Conservation (phyloP, 2,113 vertebrate genomes). For the Telmatochromis brichardi region DNA sequence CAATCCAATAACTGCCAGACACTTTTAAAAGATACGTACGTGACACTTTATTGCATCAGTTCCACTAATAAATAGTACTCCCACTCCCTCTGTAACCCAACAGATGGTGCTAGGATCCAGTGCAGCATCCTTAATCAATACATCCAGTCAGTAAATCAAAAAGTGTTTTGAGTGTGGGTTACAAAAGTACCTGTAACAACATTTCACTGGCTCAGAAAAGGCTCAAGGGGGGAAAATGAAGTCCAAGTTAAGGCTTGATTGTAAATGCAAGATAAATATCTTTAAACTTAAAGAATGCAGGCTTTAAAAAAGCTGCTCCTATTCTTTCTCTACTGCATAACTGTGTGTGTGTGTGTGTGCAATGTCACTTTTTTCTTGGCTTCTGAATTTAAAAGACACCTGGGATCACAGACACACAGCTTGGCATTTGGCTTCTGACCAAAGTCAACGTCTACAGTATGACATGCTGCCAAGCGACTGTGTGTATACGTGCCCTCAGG, state of each 20-base stretch:
- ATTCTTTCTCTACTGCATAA: not conserved
- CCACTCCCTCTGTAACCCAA: slow-evolving; percentile 7
- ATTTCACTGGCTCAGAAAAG: slow-evolving; percentile 3
- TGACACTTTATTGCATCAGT: slow-evolving; percentile 61
- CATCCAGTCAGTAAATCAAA: not conserved
- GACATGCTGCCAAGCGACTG: not conserved
- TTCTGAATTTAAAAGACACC: not conserved
- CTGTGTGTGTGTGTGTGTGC: not conserved
- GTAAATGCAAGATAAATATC: slow-evolving; percentile 21
- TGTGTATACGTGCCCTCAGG: not conserved
- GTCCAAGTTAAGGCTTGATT: slow-evolving; percentile 38
- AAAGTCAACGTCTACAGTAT: not conserved
- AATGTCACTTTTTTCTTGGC: not conserved
- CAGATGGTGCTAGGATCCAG: not conserved
- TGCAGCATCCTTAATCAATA: not conserved
- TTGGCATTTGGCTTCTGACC: not conserved
- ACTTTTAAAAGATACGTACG: not conserved
- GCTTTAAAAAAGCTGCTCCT: not conserved
- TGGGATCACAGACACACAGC: not conserved
- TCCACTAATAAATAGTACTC: slow-evolving; percentile 33
- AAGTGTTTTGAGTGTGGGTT: not conserved
- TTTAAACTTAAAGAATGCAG: not conserved
- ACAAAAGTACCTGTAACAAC: slow-evolving; percentile 15
- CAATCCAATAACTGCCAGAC: not conserved
- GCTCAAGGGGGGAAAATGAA: not conserved